These are phyloP conservation scores for Pedetes capensis DNA, from an alignment of 2,113 vertebrate species.

Conservation along the genomic window DNA sequence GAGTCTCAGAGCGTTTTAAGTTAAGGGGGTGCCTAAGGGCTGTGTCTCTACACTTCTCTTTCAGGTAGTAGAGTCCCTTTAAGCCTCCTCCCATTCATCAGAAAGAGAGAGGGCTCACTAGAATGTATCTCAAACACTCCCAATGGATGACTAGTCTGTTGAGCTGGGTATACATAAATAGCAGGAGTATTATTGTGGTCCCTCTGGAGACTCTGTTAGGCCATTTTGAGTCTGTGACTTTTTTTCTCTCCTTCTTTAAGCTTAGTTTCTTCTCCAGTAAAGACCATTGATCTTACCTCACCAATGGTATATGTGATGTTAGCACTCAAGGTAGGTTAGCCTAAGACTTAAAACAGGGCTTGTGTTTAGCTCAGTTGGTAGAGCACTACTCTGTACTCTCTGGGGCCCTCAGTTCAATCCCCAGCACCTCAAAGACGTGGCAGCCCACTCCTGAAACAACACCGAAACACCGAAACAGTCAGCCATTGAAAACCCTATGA, in stretches of 20 bases:
- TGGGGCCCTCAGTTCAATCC: too few species aligned
- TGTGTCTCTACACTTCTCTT: background rate
- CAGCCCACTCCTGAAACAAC: too few species aligned
- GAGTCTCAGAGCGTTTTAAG: background rate
- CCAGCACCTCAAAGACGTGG: too few species aligned
- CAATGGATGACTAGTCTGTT: background rate
- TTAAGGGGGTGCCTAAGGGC: background rate
- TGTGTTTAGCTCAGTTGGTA: too few species aligned
- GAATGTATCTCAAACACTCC: background rate
- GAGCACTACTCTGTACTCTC: too few species aligned
- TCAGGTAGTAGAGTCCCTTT: background rate
- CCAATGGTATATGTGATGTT: background rate
- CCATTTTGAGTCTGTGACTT: background rate
- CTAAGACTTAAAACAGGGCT: too few species aligned
- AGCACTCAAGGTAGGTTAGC: background rate
- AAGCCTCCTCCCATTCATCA: background rate
- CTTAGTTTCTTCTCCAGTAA: background rate
- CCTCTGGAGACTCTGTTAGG: background rate
- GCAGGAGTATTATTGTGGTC: background rate
- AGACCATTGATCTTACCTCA: background rate
- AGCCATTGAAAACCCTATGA: too few species aligned
- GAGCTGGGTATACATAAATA: background rate
- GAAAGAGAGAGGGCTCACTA: background rate
- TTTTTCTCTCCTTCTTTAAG: background rate
- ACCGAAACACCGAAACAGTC: too few species aligned